Percentiles rank a stretch among this genome's conserved stretches.
Conservation (phyloP, 2,888 invertebrate species). For the Amiota mariae region DNA sequence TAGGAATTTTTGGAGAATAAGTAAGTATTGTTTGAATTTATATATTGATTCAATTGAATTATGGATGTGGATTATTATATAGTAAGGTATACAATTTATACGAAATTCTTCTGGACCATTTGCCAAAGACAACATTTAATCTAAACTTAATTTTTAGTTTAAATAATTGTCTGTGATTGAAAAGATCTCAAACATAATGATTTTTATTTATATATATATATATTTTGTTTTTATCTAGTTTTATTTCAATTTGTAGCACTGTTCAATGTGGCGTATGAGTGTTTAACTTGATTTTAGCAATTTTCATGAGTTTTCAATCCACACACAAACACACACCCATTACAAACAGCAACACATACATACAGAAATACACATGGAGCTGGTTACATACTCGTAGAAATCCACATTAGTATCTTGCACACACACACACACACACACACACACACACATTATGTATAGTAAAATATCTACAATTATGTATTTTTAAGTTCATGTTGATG, state of each 20-base stretch:
- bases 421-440: not conserved
- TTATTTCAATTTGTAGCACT: constrained; percentile 39
- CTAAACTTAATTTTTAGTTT: too few relatives aligned
- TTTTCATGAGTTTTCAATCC: constrained; percentile 39
- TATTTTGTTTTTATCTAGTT: too few relatives aligned
- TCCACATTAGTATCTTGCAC: constrained; percentile 1
- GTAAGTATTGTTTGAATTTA: too few relatives aligned
- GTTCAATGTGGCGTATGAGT: constrained; percentile 62
- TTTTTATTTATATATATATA: too few relatives aligned
- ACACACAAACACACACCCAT: not conserved
- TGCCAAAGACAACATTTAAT: too few relatives aligned
- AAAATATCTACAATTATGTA: constrained; percentile 67
- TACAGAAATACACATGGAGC: not conserved
- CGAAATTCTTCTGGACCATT: too few relatives aligned
- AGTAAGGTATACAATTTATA: too few relatives aligned
- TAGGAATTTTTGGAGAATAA: too few relatives aligned
- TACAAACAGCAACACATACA: not conserved
- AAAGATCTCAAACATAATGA: too few relatives aligned
- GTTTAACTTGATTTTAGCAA: constrained; percentile 58
- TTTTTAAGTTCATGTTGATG: constrained; percentile 66
- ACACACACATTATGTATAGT: constrained; percentile 10
- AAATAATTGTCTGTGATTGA: too few relatives aligned
- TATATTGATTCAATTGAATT: too few relatives aligned
- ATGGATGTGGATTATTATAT: too few relatives aligned
- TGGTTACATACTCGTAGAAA: not conserved